Base-by-base conservation (phyloP, 2,113 vertebrate species). In the Syngnathoides biaculeatus region DNA sequence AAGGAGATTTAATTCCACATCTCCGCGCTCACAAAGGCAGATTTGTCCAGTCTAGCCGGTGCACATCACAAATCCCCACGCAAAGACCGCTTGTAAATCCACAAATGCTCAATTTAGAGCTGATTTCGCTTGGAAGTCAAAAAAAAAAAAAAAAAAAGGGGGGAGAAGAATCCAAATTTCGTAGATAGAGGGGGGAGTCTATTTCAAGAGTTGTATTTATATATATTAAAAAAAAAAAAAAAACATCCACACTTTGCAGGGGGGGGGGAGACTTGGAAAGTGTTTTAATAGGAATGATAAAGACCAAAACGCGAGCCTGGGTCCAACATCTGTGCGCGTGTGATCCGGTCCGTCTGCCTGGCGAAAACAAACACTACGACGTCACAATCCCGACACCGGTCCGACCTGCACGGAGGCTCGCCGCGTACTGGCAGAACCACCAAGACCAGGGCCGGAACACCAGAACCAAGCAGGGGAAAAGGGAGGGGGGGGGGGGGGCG, bases 361-460 rank as follows among this genome's bases (percentile, higher is more conserved):
- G 45, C 45, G n/a, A n/a, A n/a, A n/a, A 47, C 13, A 30, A 56
- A 15, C n/a, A 26, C 52, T 22, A 26, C 22, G 1, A 61, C 58
- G 35, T 40, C 80, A 75, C 30, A 78, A 86, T 81, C 89, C 88
- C 84, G 20, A 22, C 48, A 71, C 84, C 74, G 87, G 48, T 87
- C 80, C 82, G 89, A 91, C 88, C 90, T 73, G 87, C 77, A 84
- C 86, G 80, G 85, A 82, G 73, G 89, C 86, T 86, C 78, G 73
- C 84, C 74, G 85, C 87, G 42, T 89, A 88, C 71, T 90, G 89
- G 90, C 90, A 89, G 87, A 91, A 77, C 82, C 83, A 86, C 88
- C 84, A 80, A 81, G 22, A 64, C 15, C n/a, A 6, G 17, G 27
- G 42, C 45, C n/a, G 26, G 47, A 50, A 50, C 27, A 38, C 64